phyloP scores from a whole-genome alignment of 2,113 vertebrate species.

The Campylorhamphus procurvoides region DNA sequence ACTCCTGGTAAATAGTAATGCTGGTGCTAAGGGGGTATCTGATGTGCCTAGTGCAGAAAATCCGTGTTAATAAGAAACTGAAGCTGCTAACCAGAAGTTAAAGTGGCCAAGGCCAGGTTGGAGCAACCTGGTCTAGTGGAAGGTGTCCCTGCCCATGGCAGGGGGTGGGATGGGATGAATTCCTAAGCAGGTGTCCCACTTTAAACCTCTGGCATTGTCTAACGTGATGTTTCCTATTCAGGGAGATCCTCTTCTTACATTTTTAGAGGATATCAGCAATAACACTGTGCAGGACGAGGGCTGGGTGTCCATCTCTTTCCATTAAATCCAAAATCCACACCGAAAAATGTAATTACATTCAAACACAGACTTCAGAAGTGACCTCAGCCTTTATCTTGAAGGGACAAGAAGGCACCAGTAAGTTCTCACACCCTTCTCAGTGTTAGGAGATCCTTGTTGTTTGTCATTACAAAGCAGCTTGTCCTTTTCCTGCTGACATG shows the following conservation, averaged over 20 bases:
- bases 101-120: background rate
- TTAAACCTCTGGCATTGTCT: background rate
- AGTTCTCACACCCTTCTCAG: background rate
- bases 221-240: rapidly evolving
- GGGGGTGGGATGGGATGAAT: background rate
- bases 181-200: background rate
- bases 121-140: background rate
- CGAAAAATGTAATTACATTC: background rate
- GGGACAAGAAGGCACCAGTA: background rate
- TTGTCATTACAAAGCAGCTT: background rate
- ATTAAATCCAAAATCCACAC: background rate
- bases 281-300: background rate
- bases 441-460: background rate
- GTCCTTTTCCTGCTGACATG: background rate
- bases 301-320: background rate
- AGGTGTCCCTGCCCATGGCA: background rate
- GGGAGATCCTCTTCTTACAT: background rate
- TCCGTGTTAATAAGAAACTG: background rate
- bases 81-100: background rate
- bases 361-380: background rate
- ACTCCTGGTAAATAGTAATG: rapidly evolving
- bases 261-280: no score
- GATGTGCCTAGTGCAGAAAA: background rate
- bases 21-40: background rate
- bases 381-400: background rate